Base-by-base conservation (phyloP, 2,113 vertebrate species). In the Ciconia boyciana region DNA sequence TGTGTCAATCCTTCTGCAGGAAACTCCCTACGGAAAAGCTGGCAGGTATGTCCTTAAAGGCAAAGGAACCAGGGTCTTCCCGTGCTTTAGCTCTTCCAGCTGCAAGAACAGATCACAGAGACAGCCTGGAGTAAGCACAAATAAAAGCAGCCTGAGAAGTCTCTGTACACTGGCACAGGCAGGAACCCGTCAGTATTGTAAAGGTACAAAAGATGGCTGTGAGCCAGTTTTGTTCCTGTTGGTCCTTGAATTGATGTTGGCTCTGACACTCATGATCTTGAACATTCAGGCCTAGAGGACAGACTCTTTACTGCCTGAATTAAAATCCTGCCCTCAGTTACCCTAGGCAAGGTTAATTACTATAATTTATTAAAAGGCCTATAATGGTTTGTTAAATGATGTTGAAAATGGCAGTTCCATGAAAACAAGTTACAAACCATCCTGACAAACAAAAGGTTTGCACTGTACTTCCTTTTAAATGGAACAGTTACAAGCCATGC, bases 371-470 rank as follows among this genome's bases (percentile, higher is more conserved):
- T 94, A 54, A 86, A 95, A 90, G 87, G 61, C 57, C 74, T 72
- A 48, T 86, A 96, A 96, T 36, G 54, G 43, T 74, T 95, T 94
- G 87, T 92, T 96, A 95, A 96, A 96, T 78, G 48, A 84, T 87
- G 83, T 90, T 93, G 94, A 92, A 94, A 96, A 94, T 31, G 21
- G 68, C 39, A 54, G 36, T 60, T 93, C 66, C 16, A 4, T 20
- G 66, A 83, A 91, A 94, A 87, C 74, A 80, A 90, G 43, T 80
- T 46, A 95, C 58, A 80, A 79, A 78, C 39, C 3, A 3, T 68
- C 31, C 83, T 8, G 20, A 87, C 44, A 91, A 89, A 89, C 60
- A 83, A 66, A 62, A 85, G 3, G 2, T 26, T 84, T 88, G 39
- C 34, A 9, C 36, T 54, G 20, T 62, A 55, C 16, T 64, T 80